Percentiles rank a stretch among this genome's conserved stretches.
Conservation (phyloP, 2,113 vertebrate genomes). For the Anhinga anhinga region DNA sequence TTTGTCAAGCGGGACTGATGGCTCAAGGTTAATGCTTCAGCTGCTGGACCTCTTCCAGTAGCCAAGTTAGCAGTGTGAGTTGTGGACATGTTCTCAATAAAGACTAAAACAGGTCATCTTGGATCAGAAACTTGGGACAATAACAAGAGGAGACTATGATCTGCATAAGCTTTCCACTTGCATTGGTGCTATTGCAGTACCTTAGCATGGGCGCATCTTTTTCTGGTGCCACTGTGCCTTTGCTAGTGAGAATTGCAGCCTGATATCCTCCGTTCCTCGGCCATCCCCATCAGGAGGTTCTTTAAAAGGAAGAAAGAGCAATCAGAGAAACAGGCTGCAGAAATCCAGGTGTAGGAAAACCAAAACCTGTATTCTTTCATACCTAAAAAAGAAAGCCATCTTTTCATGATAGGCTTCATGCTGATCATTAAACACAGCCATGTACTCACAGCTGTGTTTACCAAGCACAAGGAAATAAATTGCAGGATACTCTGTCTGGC, state of each 20-base stretch:
- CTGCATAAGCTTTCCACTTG: not conserved
- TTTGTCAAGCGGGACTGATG: not conserved
- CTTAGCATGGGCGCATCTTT: not conserved
- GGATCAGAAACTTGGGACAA: not conserved
- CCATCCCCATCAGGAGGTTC: not conserved
- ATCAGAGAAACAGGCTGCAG: not conserved
- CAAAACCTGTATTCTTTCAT: not conserved
- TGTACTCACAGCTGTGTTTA: conserved; percentile 17
- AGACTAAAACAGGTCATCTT: not conserved
- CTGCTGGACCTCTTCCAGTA: not conserved
- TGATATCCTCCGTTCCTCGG: not conserved
- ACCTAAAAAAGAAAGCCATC: not conserved
- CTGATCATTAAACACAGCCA: not conserved
- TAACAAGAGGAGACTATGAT: not conserved
- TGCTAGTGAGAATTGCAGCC: not conserved
- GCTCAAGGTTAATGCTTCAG: not conserved
- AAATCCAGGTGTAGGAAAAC: not conserved
- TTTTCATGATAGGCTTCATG: not conserved
- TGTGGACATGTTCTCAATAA: not conserved
- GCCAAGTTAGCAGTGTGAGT: not conserved
- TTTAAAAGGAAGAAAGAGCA: not conserved
- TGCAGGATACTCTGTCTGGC: not conserved
- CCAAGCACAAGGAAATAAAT: not conserved
- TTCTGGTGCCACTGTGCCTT: not conserved
- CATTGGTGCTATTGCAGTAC: not conserved